Percentiles rank a stretch among this genome's conserved stretches.
Conservation (phyloP, 2,888 invertebrate species). For the Amaurobius ferox region DNA sequence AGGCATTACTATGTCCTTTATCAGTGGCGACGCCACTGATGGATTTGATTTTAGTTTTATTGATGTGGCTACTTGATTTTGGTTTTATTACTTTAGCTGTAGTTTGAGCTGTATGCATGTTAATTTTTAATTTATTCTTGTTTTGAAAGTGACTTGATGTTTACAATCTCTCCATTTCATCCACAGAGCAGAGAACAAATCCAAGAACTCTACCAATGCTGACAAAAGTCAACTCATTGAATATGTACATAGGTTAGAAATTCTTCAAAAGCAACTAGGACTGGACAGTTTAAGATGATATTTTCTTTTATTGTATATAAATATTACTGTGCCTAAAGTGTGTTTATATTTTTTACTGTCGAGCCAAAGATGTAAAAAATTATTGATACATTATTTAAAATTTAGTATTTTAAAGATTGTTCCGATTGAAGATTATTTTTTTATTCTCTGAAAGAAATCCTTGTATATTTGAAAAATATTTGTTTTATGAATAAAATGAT, state of each 20-base stretch:
- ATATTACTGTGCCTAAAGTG: slow-evolving; percentile 21
- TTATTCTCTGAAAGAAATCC: not conserved
- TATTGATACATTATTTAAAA: not conserved
- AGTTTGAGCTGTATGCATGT: too few species aligned
- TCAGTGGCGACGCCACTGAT: too few species aligned
- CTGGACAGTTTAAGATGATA: slow-evolving; percentile 56
- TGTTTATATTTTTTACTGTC: not conserved
- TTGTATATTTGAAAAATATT: not conserved
- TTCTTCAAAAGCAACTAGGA: slow-evolving; percentile 53
- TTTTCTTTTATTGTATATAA: slow-evolving; percentile 28
- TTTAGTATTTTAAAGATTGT: not conserved
- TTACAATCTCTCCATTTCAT: too few species aligned
- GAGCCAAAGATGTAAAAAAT: not conserved
- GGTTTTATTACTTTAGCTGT: too few species aligned
- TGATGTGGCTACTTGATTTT: too few species aligned
- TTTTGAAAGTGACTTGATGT: too few species aligned
- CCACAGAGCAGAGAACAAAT: slow-evolving; percentile 11
- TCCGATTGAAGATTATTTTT: not conserved
- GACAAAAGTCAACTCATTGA: slow-evolving; percentile 37
- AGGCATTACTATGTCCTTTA: too few species aligned
- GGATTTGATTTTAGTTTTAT: too few species aligned
- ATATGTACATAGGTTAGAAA: slow-evolving; percentile 47
- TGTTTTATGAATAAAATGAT: not conserved
- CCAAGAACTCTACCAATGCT: not conserved
- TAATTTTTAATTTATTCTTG: too few species aligned